Evolutionary conservation across 2,113 vertebrate genomes (phyloP), one percentile per base, ranked within the genome.

Genomic region (Oncorhynchus masou): DNA sequence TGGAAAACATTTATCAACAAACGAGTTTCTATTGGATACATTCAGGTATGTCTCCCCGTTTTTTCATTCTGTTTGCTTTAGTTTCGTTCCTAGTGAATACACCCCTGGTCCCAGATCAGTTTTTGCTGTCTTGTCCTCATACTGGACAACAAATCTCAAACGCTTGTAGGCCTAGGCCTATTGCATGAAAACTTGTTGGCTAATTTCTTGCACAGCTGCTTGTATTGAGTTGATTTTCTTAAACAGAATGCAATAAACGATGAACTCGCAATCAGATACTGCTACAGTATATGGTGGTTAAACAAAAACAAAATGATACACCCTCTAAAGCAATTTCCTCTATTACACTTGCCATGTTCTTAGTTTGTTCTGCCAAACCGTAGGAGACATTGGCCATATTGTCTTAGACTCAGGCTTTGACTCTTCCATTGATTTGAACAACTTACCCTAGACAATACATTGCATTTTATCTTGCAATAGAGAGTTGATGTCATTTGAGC

Each of bases 381-480:
- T 81, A 68, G 72, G 68, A 84, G 74, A 88, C 87, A 88, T 82
- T 77, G 79, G 71, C 76, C 66, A 83, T 80, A 81, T 83, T 90
- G 85, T 88, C 79, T 87, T 51, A 39, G 34, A 39, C 34, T 51
- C 80, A 77, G 82, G 75, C 82, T 81, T 19, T 81, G 81, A 83
- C 88, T 86, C 77, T 66, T 34, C 78, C 74, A 85, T 86, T 85
- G 88, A 82, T 78, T 75, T 71, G 70, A 84, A 70, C 87, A 86
- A 88, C 84, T 88, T 88, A n/a, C n/a, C n/a, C n/a, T n/a, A n/a
- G n/a, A n/a, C n/a, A n/a, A n/a, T n/a, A n/a, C n/a, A n/a, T n/a
- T n/a, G n/a, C n/a, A n/a, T n/a, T n/a, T n/a, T n/a, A 16, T 51
- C 49, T 51, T 51, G 49, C 49, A 16, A 54, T 15, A 54, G 49